Base-by-base conservation (phyloP, 2,113 vertebrate species). In the Lota lota region DNA sequence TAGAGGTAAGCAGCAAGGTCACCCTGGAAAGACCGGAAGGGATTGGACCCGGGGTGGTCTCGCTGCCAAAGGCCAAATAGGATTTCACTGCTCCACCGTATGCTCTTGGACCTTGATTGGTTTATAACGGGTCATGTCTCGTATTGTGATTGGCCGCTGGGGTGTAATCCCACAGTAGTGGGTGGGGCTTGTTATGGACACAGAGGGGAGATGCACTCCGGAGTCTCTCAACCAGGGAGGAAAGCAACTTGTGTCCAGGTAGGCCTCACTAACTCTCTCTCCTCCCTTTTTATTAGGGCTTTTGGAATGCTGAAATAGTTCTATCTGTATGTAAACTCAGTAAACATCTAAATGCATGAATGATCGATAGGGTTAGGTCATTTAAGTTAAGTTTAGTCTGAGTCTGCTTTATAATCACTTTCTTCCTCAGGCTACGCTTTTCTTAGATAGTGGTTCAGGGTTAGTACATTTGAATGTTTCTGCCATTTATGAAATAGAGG, bases 231-330 rank as follows among this genome's bases (percentile, higher is more conserved):
- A 76, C 36, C 64, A 74, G 72, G 77, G 81, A 73, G 68, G 73
- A 80, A 68, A 72, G 72, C 77, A 76, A 79, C 86, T 74, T 79
- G 61, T 65, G 69, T 20, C 64, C 85, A 90, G 91, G 89, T 90
- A 91, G 22, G 22, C 73, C 76, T 74, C 57, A 51, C 40, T 63
- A 19, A 12, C 40, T 47, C 40, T 47, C 28, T 4, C 40, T 47
- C 40, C 40, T 47, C 10, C 12, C 40, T 47, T 68, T 4, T 11
- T 73, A 21, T 68, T 21, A 47, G 10, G 12, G 1, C 2, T 40
- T 22, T 63, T 5, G 16, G 15, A 59, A 16, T 22, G 20, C 40
- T 47, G 40, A 47, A 47, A 47, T 47, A 47, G 7, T 47, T 47
- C 40, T 12, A 47, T 14, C 40, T 47, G 40, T 47, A 8, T 47